These are phyloP conservation scores for Aphelenchoides besseyi DNA, from an alignment of 1,140 invertebrate species.

Conservation along the genomic window DNA sequence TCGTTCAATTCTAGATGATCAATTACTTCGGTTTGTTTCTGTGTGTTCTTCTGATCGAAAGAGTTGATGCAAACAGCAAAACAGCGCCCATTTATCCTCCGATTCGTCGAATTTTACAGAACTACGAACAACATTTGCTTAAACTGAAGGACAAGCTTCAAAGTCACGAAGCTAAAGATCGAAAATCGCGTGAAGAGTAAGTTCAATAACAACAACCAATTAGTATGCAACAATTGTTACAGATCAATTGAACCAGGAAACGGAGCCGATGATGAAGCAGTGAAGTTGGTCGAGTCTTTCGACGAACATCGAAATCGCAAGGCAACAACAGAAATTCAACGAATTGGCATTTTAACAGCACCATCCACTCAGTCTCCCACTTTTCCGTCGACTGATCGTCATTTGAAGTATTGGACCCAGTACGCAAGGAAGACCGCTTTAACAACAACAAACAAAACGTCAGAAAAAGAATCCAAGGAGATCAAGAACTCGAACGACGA, in stretches of 20 bases:
- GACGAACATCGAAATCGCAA: background rate
- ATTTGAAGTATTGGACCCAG: background rate
- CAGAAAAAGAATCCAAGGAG: background rate
- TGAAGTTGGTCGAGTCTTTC: background rate
- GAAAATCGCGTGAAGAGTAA: background rate
- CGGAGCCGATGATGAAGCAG: background rate
- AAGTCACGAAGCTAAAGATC: slow-evolving; percentile 71
- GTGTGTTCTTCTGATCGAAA: background rate
- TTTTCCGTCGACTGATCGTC: background rate
- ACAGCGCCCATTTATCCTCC: background rate
- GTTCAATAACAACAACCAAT: background rate
- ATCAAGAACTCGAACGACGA: background rate
- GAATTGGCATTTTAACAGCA: background rate
- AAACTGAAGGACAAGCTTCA: slow-evolving; percentile 76
- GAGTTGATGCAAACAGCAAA: background rate
- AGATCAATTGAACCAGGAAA: background rate
- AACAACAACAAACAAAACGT: background rate
- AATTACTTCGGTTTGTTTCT: background rate
- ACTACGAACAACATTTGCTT: slow-evolving; percentile 52
- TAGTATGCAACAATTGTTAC: background rate
- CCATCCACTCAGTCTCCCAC: background rate
- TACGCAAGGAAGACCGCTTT: background rate
- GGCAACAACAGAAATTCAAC: background rate
- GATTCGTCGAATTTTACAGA: background rate
- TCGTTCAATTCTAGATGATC: background rate